Evolutionary conservation across 64 coral and sea anemone species (phyloP).

Genomic region (Porites lutea): DNA sequence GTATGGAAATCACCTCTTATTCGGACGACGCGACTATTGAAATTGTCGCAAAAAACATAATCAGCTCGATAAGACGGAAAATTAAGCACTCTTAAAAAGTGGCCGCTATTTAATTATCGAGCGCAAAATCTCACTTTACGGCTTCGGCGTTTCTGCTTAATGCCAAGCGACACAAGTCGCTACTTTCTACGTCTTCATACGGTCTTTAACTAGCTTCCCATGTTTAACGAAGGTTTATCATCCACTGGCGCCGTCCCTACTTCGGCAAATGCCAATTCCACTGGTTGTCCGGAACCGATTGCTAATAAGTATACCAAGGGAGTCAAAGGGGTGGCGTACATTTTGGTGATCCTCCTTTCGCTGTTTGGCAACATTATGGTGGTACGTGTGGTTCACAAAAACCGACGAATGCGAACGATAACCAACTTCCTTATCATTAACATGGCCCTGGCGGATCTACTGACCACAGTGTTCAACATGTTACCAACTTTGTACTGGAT

Average conservation of each 20-base stretch:
- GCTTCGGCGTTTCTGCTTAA: not conserved
- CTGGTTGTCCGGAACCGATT: constrained; percentile 20
- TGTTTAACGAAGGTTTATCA: constrained; percentile 14
- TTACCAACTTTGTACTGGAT: constrained; percentile 65
- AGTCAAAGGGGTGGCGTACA: constrained; percentile 40
- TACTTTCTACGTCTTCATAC: not conserved
- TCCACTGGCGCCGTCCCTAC: not conserved
- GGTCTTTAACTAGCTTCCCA: not conserved
- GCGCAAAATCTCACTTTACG: constrained; percentile 37
- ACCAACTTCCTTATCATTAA: constrained; percentile 70
- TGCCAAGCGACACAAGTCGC: not conserved
- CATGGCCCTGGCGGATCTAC: constrained; percentile 57
- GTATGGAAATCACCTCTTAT: not conserved
- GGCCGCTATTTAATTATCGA: constrained; percentile 28
- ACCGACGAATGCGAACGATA: constrained; percentile 63
- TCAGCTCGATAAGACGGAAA: not conserved
- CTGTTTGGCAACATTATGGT: constrained; percentile 62
- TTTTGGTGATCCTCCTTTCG: constrained; percentile 29
- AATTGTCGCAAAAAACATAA: not conserved
- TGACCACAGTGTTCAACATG: constrained; percentile 81
- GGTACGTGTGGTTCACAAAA: constrained; percentile 42
- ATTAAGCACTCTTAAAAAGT: not conserved
- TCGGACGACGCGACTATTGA: not conserved
- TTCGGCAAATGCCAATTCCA: not conserved
- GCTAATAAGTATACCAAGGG: constrained; percentile 35